These are phyloP conservation scores for Hirudinaria manillensis DNA, from an alignment of 2,888 invertebrate species.

Conservation along the genomic window DNA sequence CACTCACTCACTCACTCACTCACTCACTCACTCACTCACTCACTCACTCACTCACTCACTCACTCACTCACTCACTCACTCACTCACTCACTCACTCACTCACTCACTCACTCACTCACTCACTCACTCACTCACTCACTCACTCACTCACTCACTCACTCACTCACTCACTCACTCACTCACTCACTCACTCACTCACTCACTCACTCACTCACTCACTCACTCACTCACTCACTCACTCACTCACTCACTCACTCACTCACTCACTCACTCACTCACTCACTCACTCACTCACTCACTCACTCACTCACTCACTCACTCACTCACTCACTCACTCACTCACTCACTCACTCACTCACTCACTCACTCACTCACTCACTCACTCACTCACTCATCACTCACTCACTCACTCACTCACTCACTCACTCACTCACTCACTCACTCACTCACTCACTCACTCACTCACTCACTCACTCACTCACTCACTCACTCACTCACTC, in stretches of 20 bases:
- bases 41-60: too few relatives aligned
- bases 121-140: too few relatives aligned
- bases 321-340: background rate
- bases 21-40: conserved; percentile 10
- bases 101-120: too few relatives aligned
- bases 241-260: background rate
- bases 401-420: background rate
- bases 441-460: background rate
- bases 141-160: too few relatives aligned
- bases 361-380: background rate
- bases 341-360: background rate
- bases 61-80: background rate
- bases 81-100: background rate
- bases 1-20: conserved; percentile 4
- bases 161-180: too few relatives aligned
- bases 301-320: too few relatives aligned
- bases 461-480: background rate
- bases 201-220: too few relatives aligned
- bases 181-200: too few relatives aligned
- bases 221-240: too few relatives aligned
- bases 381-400: background rate
- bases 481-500: background rate
- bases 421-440: background rate
- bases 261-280: background rate
- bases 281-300: background rate